phyloP scores from a whole-genome alignment of 2,113 vertebrate genomes.

The Lagopus leucura region DNA sequence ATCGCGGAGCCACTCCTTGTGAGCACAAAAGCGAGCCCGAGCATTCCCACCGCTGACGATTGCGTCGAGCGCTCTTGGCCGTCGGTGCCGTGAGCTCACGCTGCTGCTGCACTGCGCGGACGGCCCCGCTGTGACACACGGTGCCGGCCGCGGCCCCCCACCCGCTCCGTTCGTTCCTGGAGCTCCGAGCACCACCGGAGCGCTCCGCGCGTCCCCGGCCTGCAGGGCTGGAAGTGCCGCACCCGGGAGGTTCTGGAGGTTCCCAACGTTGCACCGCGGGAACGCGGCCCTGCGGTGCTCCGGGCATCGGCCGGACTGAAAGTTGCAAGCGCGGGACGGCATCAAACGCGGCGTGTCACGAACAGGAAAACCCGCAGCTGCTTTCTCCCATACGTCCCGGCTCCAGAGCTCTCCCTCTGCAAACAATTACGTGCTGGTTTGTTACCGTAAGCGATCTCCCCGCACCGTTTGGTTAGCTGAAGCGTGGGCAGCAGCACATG shows the following conservation, averaged over 20 bases:
- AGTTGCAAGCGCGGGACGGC: neutral
- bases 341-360: neutral
- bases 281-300: neutral
- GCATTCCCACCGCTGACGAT: constrained; percentile 45
- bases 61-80: constrained; percentile 37
- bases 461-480: neutral
- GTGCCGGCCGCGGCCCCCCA: neutral
- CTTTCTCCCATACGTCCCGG: neutral
- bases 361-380: neutral
- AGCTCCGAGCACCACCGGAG: neutral
- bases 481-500: rapidly evolving
- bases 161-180: neutral
- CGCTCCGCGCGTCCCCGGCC: neutral
- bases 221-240: neutral
- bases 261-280: neutral
- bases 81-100: neutral
- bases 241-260: neutral
- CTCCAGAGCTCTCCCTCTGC: neutral
- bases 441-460: neutral
- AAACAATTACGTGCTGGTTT: neutral
- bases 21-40: constrained; percentile 7
- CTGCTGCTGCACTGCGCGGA: too few relatives aligned
- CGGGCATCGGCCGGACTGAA: neutral
- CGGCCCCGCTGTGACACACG: too few relatives aligned
- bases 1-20: neutral